Evolutionary conservation across 2,797 vertebrate genomes (phyloP), one percentile per base, ranked within the genome.

Genomic region (Gobio occitaniae): DNA sequence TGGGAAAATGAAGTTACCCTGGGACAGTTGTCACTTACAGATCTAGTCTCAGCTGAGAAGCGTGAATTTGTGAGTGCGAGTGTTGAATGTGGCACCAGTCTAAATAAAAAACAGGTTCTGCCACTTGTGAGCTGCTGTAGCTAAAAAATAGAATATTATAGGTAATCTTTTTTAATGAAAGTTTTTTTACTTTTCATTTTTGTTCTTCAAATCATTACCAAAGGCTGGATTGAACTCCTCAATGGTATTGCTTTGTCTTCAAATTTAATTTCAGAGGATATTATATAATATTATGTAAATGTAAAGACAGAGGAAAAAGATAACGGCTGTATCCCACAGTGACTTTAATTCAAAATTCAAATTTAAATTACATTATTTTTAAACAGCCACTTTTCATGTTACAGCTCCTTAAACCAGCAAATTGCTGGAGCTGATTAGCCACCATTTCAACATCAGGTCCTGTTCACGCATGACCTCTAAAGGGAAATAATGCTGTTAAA

Each of bases 1-100:
- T 78, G 54, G 54, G 8, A 78, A 78, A 61, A 25, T 44, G 8
- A 78, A 78, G 54, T 77, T 59, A 13, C 54, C 13, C 4, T 77
- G 4, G 21, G 36, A 61, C 75, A 77, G 36, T n/a, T 38, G 52
- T 61, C 75, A 41, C 54, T 25, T 21, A 59, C 15, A 77, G 74
- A 41, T 25, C 32, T 77, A 25, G 75, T 59, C 41, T 77, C 54
- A 10, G 54, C 75, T 61, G 21, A 61, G 61, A 59, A 44, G 52
- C 32, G 52, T 44, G 36, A 41, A 59, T 41, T 59, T 36, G 16
- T 54, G 10, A 12, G 6, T 41, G 32, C n/a, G 74, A 76, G 75
- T 59, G 36, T 59, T 4, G 12, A 59, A 59, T 59, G 54, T 36
- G 32, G 17, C 10, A 44, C 41, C 41, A 44, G 11, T 59, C 36